Percentiles rank a stretch among this genome's conserved stretches.
Conservation (phyloP, 2,113 vertebrate genomes). For the Muscicapa adusta region DNA sequence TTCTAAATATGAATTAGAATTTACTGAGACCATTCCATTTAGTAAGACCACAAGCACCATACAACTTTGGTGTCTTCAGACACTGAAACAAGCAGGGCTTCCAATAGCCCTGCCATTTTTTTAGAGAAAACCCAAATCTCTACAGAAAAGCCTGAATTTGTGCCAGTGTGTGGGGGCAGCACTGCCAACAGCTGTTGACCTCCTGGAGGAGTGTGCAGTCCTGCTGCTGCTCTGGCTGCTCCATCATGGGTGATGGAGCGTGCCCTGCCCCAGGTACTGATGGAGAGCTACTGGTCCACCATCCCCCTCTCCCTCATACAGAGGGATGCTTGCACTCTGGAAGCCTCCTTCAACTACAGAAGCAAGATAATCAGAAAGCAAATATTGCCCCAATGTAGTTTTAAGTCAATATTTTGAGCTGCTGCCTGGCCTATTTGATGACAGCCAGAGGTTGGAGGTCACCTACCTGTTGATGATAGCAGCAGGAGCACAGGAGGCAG, state of each 20-base stretch:
- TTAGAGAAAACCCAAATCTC: neutral
- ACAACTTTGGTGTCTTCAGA: neutral
- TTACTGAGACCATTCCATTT: neutral
- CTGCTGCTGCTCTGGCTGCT: neutral
- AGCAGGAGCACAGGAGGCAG: neutral
- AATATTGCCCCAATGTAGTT: neutral
- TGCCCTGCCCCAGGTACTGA: neutral
- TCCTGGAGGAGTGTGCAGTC: neutral
- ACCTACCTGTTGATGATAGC: slow-evolving; percentile 22
- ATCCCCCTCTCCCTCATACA: rapidly evolving
- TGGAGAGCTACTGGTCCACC: neutral
- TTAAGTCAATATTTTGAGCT: slow-evolving; percentile 45
- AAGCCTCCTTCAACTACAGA: neutral
- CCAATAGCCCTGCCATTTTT: neutral
- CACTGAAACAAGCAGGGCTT: neutral
- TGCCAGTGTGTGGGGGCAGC: neutral
- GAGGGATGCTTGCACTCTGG: neutral
- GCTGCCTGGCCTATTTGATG: neutral
- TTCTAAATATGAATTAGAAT: neutral
- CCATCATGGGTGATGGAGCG: rapidly evolving
- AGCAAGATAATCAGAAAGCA: slow-evolving; percentile 3
- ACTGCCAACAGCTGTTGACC: neutral
- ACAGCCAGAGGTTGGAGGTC: slow-evolving; percentile 4
- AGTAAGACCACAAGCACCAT: neutral
- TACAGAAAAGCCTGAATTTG: neutral